Evolutionary conservation across 2,113 vertebrate species (phyloP).

Genomic region (Mellivora capensis): DNA sequence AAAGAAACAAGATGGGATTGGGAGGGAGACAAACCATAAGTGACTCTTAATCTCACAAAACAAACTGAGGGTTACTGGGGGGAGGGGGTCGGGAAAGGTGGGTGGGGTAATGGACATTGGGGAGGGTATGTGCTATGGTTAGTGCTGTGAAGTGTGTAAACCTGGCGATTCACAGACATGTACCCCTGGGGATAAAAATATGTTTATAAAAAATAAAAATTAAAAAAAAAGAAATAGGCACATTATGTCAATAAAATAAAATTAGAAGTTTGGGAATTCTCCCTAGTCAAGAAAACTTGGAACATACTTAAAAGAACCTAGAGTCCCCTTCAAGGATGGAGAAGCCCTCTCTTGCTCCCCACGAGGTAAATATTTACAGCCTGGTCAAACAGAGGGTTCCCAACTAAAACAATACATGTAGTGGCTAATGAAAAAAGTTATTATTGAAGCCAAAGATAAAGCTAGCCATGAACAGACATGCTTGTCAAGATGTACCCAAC

Average conservation of each 20-base stretch:
- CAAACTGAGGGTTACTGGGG: too few species aligned
- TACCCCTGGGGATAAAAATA: too few species aligned
- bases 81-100: too few species aligned
- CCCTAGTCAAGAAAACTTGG: background rate
- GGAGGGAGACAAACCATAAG: too few species aligned
- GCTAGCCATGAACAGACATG: background rate
- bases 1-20: too few species aligned
- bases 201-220: too few species aligned
- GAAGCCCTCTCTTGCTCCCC: background rate
- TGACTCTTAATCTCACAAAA: too few species aligned
- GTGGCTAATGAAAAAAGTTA: background rate
- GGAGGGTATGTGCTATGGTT: too few species aligned
- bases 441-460: background rate
- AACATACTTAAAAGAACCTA: background rate
- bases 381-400: background rate
- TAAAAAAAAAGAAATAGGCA: too few species aligned
- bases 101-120: too few species aligned
- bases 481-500: background rate
- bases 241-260: conserved; percentile 6
- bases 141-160: too few species aligned
- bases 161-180: too few species aligned
- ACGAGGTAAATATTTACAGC: background rate
- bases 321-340: background rate
- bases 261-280: background rate
- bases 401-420: background rate